Evolutionary conservation across 2,888 invertebrate species (phyloP).

Genomic region (Maniola hyperantus): DNA sequence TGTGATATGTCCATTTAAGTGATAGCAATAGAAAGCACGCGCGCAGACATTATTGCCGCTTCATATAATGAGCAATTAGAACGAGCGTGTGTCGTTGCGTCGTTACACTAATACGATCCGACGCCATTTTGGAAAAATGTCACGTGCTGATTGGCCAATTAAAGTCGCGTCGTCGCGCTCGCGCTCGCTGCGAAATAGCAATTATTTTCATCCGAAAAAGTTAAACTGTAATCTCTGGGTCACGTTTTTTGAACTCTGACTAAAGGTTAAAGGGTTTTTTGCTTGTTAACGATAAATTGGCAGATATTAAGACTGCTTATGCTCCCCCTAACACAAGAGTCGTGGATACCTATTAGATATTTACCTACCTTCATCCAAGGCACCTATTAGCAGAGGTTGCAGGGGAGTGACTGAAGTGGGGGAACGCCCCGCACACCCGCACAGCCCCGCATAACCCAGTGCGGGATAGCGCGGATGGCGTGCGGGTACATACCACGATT

Average conservation of each 20-base stretch:
- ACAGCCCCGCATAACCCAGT: too few species aligned
- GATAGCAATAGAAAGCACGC: conserved; percentile 17
- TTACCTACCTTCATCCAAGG: too few species aligned
- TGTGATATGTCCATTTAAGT: neutral
- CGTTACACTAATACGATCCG: conserved; percentile 41
- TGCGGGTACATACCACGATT: too few species aligned
- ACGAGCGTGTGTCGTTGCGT: conserved; percentile 34
- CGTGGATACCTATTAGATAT: too few species aligned
- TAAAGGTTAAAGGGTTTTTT: conserved; percentile 35
- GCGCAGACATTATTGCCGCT: conserved; percentile 28
- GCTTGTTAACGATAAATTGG: conserved; percentile 32
- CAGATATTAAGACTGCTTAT: conserved; percentile 26
- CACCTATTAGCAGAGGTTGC: too few species aligned
- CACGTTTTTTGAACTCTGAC: conserved; percentile 29
- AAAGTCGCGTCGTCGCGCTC: conserved; percentile 42
- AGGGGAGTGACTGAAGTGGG: too few species aligned
- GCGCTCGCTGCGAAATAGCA: conserved; percentile 33
- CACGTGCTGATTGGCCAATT: conserved; percentile 47
- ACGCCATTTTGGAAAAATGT: conserved; percentile 46
- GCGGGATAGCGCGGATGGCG: too few species aligned
- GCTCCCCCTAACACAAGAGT: neutral
- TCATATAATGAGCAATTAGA: conserved; percentile 43
- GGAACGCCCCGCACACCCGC: too few species aligned
- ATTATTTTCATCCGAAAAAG: conserved; percentile 38
- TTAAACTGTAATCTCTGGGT: conserved; percentile 36